Base-by-base conservation (phyloP, 2,797 vertebrate genomes). In the Falco peregrinus region DNA sequence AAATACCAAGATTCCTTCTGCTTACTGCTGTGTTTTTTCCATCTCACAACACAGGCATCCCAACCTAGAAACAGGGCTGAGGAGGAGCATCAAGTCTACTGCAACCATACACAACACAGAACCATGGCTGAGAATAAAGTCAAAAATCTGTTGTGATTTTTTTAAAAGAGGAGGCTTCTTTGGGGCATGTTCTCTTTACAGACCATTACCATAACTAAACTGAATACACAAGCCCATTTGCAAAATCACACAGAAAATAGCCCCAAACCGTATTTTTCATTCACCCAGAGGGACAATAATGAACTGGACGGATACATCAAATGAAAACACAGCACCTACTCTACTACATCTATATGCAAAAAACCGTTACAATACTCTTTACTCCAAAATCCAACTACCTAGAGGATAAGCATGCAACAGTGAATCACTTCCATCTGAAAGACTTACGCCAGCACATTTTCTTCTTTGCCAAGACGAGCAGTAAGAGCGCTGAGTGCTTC, bases 391-490 rank as follows among this genome's bases (percentile, higher is more conserved):
- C 39, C 69, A 89, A 22, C 1, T 35, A 50, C n/a, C 68, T 28
- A 81, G 25, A 71, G 19, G 56, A 37, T 4, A n/a, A 35, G 35
- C 8, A 57, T 0, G 3, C 9, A 81, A 26, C 33, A n/a, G 48
- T 1, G 37, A 79, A 41, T 17, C 7, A 5, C 4, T 67, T 61
- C 37, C 5, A 5, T 2, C 20, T 14, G n/a, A 20, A 82, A 94
- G 48, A 98, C 99, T 99, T 95, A 99, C 99, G 98, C 98, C 88
- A 99, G 96, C 33, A 99, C 99, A 0, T 98, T 99, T 94, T 99
- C 99, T 70, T 99, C 99, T 95, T 99, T 99, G 98, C 99, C 98
- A 88, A 99, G 99, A 39, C 99, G 98, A 95, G 98, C 97, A 2
- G 98, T 98, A 33, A 99, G 98, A 67, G 99, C 99, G 83, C 98